Percentiles rank a stretch among this genome's conserved stretches.
These are phyloP conservation scores for Carettochelys insculpta DNA, from an alignment of 2,113 vertebrate species.

Conservation along the genomic window DNA sequence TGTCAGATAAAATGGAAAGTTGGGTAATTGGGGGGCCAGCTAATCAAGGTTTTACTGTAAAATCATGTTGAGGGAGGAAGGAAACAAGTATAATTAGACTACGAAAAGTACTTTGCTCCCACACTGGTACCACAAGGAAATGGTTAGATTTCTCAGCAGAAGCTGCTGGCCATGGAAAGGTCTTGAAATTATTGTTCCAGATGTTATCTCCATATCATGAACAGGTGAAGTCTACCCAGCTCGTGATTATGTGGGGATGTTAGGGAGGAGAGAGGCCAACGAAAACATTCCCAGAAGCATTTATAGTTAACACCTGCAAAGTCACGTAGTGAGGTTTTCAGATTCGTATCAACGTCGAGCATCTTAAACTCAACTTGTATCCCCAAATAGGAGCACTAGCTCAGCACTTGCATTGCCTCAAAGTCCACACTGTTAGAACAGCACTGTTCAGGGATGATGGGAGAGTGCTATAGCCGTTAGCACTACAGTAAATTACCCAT, in stretches of 20 bases:
- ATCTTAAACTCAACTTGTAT: neutral
- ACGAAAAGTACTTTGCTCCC: neutral
- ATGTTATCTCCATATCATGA: neutral
- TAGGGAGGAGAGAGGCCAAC: neutral
- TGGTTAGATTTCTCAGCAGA: neutral
- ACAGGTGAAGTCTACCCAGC: neutral
- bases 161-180: neutral
- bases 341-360: neutral
- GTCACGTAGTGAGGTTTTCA: neutral
- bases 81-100: neutral
- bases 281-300: neutral
- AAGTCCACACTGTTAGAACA: neutral
- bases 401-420: neutral
- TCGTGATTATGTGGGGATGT: neutral
- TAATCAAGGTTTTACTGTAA: too few relatives aligned
- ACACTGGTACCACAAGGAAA: neutral
- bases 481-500: conserved; percentile 28
- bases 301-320: neutral
- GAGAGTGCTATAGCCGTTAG: neutral
- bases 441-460: neutral
- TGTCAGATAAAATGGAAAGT: too few relatives aligned
- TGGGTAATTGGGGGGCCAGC: too few relatives aligned
- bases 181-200: neutral
- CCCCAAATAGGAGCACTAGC: neutral
- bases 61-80: neutral